These are phyloP conservation scores for Anarrhichthys ocellatus DNA, from an alignment of 2,113 vertebrate genomes.

Conservation along the genomic window DNA sequence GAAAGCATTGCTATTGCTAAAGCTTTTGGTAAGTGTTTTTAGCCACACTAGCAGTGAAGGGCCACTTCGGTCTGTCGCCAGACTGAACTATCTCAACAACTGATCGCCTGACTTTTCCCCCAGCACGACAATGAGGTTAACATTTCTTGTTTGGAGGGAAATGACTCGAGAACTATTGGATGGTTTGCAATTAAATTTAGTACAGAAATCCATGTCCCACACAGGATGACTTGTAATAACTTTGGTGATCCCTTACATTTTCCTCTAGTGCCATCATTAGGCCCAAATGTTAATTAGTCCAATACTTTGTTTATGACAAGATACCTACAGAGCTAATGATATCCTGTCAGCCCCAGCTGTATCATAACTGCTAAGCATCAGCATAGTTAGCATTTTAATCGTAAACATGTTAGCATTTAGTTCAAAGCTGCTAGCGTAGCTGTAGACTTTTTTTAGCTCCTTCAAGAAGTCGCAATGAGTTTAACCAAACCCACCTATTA, in stretches of 20 bases:
- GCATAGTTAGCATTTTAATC: not conserved
- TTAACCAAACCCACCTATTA: not conserved
- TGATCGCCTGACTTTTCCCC: not conserved
- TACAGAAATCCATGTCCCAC: not conserved
- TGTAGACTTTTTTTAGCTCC: not conserved
- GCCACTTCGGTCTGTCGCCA: not conserved
- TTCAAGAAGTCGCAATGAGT: not conserved
- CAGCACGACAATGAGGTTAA: too few species aligned
- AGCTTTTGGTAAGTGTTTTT: constrained; percentile 88
- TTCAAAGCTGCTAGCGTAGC: not conserved
- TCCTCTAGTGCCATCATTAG: not conserved
- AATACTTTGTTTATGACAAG: not conserved
- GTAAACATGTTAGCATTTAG: not conserved
- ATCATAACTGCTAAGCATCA: not conserved
- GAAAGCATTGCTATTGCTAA: constrained; percentile 95
- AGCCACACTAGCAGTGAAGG: not conserved
- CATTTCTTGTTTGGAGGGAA: too few species aligned
- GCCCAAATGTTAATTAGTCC: not conserved
- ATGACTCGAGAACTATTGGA: not conserved
- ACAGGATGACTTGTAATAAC: not conserved
- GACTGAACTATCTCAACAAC: not conserved
- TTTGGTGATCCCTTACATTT: not conserved
- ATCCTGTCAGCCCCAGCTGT: not conserved
- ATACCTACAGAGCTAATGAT: too few species aligned
- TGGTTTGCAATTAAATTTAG: not conserved